Evolutionary conservation across 2,888 invertebrate genomes (phyloP).

Genomic region (Acronicta leporina): DNA sequence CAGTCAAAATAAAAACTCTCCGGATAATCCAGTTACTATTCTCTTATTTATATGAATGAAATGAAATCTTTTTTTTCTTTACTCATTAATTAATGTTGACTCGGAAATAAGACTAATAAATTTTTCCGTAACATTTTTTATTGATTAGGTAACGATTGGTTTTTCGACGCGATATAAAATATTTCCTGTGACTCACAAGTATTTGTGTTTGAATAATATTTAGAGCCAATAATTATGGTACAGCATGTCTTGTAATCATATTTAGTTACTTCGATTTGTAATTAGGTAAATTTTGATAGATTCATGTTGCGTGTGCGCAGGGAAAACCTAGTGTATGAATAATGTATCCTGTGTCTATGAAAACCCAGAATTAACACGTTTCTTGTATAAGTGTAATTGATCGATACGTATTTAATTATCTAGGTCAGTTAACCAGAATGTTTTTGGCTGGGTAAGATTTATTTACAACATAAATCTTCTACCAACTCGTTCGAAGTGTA

Average conservation of each 20-base stretch:
- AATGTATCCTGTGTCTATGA: constrained; percentile 25
- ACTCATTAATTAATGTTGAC: too few species aligned
- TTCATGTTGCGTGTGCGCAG: constrained; percentile 20
- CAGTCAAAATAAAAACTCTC: too few species aligned
- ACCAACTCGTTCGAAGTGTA: too few species aligned
- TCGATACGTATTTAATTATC: constrained; percentile 2
- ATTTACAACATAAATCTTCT: too few species aligned
- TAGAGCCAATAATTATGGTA: constrained; percentile 21
- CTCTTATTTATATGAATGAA: too few species aligned
- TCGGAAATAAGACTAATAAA: too few species aligned
- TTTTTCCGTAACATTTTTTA: constrained; percentile 8
- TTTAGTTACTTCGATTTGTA: constrained; percentile 11
- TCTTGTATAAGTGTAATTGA: neutral
- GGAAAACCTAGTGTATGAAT: constrained; percentile 17
- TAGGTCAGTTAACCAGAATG: neutral
- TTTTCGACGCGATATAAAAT: constrained; percentile 12
- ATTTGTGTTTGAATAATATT: constrained; percentile 13
- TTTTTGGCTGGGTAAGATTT: neutral
- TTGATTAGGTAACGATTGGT: constrained; percentile 10
- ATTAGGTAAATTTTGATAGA: neutral
- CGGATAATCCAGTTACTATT: too few species aligned
- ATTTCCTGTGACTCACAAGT: constrained; percentile 26
- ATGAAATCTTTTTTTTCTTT: too few species aligned
- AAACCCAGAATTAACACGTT: neutral
- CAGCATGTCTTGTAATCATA: constrained; percentile 23